A percentile compares a stretch with the other conserved stretches of the same genome.
These are phyloP conservation scores for Tragopan temminckii DNA, from an alignment of 2,797 vertebrate genomes.

Conservation along the genomic window DNA sequence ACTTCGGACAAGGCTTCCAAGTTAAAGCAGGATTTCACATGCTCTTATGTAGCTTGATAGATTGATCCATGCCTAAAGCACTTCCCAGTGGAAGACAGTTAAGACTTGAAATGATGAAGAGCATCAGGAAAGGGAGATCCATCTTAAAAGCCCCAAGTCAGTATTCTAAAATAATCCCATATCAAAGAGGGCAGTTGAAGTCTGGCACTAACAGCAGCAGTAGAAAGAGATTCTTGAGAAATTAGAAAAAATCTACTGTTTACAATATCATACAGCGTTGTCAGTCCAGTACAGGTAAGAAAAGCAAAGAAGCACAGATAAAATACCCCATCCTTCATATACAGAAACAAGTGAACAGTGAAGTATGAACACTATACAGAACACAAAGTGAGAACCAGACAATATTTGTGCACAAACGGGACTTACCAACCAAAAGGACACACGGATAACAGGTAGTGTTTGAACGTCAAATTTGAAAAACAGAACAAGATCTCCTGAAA, in stretches of 20 bases:
- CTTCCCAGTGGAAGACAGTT: background rate
- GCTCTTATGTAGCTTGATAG: background rate
- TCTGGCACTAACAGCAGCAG: background rate
- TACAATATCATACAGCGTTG: background rate
- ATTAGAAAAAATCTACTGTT: background rate
- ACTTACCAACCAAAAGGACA: background rate
- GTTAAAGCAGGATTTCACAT: background rate
- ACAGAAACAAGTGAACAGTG: background rate
- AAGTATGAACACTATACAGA: background rate
- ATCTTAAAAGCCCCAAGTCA: background rate
- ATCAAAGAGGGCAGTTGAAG: background rate
- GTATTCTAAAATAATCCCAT: background rate
- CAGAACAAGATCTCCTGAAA: background rate
- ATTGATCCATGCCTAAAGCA: background rate
- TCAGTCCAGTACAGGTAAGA: background rate
- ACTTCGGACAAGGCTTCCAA: background rate
- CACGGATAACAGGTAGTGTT: accelerated
- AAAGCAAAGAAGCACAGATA: background rate
- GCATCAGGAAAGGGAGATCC: background rate
- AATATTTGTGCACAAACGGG: background rate
- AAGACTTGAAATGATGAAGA: background rate
- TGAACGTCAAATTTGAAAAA: background rate
- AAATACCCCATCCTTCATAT: background rate
- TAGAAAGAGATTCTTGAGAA: background rate
- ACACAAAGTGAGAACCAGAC: background rate